These are phyloP conservation scores for Telmatochromis brachygnathus DNA, from an alignment of 2,113 vertebrate species.

Conservation along the genomic window DNA sequence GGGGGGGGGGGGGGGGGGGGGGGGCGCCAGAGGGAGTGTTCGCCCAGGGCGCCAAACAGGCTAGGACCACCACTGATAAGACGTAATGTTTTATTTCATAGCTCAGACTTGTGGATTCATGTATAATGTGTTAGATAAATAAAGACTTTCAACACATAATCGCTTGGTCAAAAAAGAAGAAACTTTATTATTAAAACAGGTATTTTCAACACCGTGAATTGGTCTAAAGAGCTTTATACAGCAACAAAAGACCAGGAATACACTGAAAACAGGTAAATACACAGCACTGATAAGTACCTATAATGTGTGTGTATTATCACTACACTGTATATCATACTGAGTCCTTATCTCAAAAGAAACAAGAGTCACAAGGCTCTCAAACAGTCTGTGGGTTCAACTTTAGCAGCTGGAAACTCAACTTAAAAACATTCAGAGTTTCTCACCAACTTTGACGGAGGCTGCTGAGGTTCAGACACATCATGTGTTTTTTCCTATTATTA, in stretches of 20 bases:
- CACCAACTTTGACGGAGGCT: neutral
- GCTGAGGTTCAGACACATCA: neutral
- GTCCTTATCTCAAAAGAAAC: neutral
- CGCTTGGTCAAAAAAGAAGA: neutral
- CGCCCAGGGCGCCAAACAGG: too few relatives aligned
- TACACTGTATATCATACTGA: neutral
- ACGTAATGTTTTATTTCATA: neutral
- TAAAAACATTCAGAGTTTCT: neutral
- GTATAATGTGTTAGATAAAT: neutral
- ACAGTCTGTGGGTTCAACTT: neutral
- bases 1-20: too few relatives aligned
- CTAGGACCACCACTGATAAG: neutral
- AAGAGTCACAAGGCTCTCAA: neutral
- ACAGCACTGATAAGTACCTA: conserved; percentile 2
- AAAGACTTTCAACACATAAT: neutral
- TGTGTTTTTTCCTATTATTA: neutral
- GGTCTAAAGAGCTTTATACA: conserved; percentile 2
- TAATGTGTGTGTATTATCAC: neutral
- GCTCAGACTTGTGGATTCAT: neutral
- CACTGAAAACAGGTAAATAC: neutral
- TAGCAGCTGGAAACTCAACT: neutral
- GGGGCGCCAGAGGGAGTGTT: too few relatives aligned
- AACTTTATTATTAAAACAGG: conserved; percentile 21
- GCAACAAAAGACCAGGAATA: conserved; percentile 3
- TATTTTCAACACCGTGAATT: neutral